Percentiles rank a stretch among this genome's conserved stretches.
phyloP scores from a whole-genome alignment of 1,140 invertebrate species.

The Brachionus sp. region DNA sequence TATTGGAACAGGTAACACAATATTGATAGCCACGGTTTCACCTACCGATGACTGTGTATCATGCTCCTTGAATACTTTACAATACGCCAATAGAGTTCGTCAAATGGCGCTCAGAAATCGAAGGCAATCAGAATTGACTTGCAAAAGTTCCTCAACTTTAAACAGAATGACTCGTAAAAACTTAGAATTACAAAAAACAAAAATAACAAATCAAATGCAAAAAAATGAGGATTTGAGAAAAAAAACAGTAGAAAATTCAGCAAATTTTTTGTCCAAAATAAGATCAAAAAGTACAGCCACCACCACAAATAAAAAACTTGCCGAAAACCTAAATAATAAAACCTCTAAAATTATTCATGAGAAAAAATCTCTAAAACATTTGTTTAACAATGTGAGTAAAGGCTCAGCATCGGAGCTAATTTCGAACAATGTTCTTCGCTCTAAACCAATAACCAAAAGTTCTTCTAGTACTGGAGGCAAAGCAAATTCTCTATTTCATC shows the following conservation, averaged over 20 bases:
- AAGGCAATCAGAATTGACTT: neutral
- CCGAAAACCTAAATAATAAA: neutral
- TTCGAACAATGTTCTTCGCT: neutral
- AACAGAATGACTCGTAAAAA: neutral
- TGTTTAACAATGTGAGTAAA: neutral
- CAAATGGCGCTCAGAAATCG: constrained; percentile 25
- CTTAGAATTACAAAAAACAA: neutral
- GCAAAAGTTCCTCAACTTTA: neutral
- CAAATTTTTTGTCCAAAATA: neutral
- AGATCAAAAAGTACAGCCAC: neutral
- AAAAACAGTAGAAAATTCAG: neutral
- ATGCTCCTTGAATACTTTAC: constrained; percentile 31
- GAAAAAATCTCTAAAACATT: neutral
- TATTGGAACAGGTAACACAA: neutral
- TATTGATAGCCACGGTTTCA: constrained; percentile 29
- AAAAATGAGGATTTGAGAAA: constrained; percentile 10
- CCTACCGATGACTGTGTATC: constrained; percentile 12
- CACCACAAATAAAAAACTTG: neutral
- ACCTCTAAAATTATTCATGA: neutral
- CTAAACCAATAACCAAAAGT: neutral
- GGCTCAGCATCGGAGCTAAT: neutral
- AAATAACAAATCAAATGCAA: neutral
- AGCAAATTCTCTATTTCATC: constrained; percentile 54
- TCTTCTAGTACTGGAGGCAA: neutral
- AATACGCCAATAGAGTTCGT: constrained; percentile 26